Evolutionary conservation across 2,113 vertebrate species (phyloP).

Genomic region (Neofelis nebulosa): DNA sequence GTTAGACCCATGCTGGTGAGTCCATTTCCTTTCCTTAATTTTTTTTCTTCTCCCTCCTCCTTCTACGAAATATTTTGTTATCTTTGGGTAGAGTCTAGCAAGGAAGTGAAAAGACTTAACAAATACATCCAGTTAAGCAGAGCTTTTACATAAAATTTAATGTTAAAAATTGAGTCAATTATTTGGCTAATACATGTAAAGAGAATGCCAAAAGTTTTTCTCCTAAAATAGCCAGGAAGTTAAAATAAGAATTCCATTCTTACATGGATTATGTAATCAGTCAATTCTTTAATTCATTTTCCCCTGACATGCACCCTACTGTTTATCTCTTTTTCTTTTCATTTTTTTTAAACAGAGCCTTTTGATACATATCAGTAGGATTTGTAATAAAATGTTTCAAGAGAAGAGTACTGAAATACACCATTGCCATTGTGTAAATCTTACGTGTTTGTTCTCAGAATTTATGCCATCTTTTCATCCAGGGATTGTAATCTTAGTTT

Average conservation of each 20-base stretch:
- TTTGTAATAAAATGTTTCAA: background rate
- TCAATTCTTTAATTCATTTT: background rate
- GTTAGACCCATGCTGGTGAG: background rate
- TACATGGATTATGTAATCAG: background rate
- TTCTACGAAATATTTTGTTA: background rate
- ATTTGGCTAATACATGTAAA: background rate
- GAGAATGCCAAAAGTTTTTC: constrained; percentile 8
- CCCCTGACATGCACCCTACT: background rate
- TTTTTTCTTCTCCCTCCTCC: background rate
- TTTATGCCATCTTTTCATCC: constrained; percentile 77
- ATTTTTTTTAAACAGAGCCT: background rate
- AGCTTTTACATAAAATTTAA: background rate
- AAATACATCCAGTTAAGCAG: background rate
- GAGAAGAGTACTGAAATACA: constrained; percentile 40
- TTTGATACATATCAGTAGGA: background rate
- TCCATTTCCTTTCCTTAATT: background rate
- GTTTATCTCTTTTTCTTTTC: background rate
- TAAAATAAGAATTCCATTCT: constrained; percentile 9
- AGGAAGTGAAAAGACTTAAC: background rate
- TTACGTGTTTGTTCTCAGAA: constrained; percentile 74
- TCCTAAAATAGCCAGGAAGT: constrained; percentile 30
- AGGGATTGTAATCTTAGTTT: constrained; percentile 72
- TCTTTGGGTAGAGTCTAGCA: background rate
- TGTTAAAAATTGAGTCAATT: constrained; percentile 32
- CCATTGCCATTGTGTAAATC: constrained; percentile 28